Percentiles rank a stretch among this genome's conserved stretches.
Evolutionary conservation across 2,888 invertebrate genomes (phyloP).

Genomic region (Tinea trinotella): DNA sequence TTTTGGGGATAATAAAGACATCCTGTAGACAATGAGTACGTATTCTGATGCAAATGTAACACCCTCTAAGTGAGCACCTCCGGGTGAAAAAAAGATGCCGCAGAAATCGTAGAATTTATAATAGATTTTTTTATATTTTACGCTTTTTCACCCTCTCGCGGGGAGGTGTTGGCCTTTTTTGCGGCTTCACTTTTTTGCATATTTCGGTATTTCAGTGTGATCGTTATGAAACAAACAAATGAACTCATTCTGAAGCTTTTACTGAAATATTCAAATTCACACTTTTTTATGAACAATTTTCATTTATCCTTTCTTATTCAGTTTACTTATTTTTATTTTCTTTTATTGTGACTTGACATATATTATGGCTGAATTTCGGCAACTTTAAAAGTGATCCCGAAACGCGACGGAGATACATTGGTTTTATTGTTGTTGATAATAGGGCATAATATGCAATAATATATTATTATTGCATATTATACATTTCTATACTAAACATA

Average conservation of each 20-base stretch:
- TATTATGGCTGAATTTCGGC: too few relatives aligned
- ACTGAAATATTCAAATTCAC: too few relatives aligned
- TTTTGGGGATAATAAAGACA: neutral
- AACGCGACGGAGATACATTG: too few relatives aligned
- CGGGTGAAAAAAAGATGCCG: slow-evolving; percentile 24
- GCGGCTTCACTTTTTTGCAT: neutral
- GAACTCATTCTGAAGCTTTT: neutral
- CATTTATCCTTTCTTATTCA: too few relatives aligned
- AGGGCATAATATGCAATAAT: too few relatives aligned
- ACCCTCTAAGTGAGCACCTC: slow-evolving; percentile 29
- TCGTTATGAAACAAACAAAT: neutral
- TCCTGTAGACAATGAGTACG: slow-evolving; percentile 15
- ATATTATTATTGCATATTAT: too few relatives aligned
- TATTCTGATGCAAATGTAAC: slow-evolving; percentile 56
- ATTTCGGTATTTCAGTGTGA: neutral
- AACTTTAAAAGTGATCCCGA: too few relatives aligned
- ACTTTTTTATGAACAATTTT: too few relatives aligned
- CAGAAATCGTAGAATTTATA: slow-evolving; percentile 2
- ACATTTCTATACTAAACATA: too few relatives aligned
- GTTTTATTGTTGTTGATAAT: too few relatives aligned
- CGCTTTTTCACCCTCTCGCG: neutral
- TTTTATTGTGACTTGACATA: too few relatives aligned
- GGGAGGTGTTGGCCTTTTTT: neutral
- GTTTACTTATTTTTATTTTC: too few relatives aligned
- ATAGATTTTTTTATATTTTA: neutral